phyloP scores from a whole-genome alignment of 1,140 invertebrate species.

The Zaprionus ornatus region DNA sequence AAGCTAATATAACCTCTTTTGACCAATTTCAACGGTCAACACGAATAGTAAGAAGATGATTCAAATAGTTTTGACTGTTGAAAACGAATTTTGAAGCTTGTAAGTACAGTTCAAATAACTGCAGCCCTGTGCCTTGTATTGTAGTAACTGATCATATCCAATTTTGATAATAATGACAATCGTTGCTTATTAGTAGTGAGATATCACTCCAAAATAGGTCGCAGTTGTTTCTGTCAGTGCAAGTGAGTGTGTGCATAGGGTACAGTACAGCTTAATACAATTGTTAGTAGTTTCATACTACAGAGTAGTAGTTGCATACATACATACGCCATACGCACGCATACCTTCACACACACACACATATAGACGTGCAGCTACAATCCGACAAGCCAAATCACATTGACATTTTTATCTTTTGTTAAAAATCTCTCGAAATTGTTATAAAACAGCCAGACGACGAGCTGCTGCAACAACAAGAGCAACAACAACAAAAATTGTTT shows the following conservation, averaged over 20 bases:
- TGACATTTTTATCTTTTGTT: conserved; percentile 79
- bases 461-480: conserved; percentile 42
- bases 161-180: not conserved
- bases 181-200: not conserved
- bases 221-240: not conserved
- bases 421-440: conserved; percentile 79
- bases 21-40: no score
- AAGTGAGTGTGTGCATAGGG: not conserved
- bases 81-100: no score
- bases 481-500: conserved; percentile 52
- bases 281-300: not conserved
- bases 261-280: not conserved
- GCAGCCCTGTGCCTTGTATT: no score
- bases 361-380: conserved; percentile 37
- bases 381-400: conserved; percentile 78
- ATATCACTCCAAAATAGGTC: not conserved
- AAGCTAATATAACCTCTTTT: no score
- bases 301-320: not conserved
- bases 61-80: no score
- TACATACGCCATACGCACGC: not conserved
- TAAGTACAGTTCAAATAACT: no score
- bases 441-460: conserved; percentile 67
- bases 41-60: no score
- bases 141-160: not conserved
- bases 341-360: not conserved